Conservation (phyloP, 1,140 invertebrate genomes). For the Drosophila saltans region DNA sequence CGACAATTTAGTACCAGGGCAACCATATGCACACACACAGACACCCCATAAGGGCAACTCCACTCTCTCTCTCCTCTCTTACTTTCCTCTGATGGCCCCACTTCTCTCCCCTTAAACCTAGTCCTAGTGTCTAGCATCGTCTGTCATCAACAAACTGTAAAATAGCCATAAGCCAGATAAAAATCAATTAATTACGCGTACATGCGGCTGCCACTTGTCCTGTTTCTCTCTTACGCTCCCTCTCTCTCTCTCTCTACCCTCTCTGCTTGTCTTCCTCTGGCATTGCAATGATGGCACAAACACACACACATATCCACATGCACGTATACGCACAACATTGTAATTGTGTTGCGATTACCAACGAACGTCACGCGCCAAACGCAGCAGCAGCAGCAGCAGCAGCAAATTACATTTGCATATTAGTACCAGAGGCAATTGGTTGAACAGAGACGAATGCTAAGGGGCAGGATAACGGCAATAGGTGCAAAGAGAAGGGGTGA, state of each 20-base stretch:
- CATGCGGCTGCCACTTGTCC: slow-evolving; percentile 52
- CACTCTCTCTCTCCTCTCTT: slow-evolving; percentile 13
- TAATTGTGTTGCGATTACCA: slow-evolving; percentile 81
- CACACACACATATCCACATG: slow-evolving; percentile 23
- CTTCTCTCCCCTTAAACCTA: background rate
- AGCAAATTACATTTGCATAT: slow-evolving; percentile 81
- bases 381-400: slow-evolving; percentile 28
- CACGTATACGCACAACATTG: slow-evolving; percentile 65
- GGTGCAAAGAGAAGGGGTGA: too few relatives aligned
- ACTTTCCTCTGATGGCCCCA: background rate
- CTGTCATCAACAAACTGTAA: slow-evolving; percentile 82
- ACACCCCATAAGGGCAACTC: background rate
- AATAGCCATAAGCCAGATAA: slow-evolving; percentile 82
- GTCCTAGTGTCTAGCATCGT: slow-evolving; percentile 67
- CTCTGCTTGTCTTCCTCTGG: slow-evolving; percentile 20
- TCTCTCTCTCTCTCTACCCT: background rate
- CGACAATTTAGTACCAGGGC: background rate
- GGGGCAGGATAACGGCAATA: slow-evolving; percentile 4
- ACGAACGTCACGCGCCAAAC: slow-evolving; percentile 79
- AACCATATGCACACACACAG: background rate
- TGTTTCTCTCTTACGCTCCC: background rate
- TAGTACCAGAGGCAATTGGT: slow-evolving; percentile 51
- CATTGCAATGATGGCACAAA: slow-evolving; percentile 41
- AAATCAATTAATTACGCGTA: slow-evolving; percentile 83
- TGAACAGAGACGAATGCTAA: background rate